Evolutionary conservation across 2,888 invertebrate genomes (phyloP), one percentile per base, ranked within the genome.

Genomic region (Malachius bipustulatus): DNA sequence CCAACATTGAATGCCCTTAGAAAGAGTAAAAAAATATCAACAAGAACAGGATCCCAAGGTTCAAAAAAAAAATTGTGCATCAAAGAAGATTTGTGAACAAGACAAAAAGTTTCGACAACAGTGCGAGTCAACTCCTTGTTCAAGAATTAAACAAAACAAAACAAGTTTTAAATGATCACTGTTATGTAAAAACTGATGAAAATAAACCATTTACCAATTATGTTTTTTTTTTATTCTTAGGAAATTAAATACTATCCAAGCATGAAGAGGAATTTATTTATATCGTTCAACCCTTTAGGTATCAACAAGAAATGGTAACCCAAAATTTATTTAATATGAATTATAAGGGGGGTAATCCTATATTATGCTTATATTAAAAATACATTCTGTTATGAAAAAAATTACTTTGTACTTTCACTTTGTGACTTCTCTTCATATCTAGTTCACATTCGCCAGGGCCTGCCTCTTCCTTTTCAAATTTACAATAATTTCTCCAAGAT

Each of bases 51-150:
- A 19, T 19, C 24, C 24, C 24, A 19, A 19, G 24, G 24, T n/a
- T 19, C 11, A 13, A 27, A 13, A 4, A 16, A 4, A 13, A 14
- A 29, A 28, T 31, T 35, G 28, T 4, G 11, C 13, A 9, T 14
- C 12, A 10, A 31, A 11, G n/a, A n/a, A n/a, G 8, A 13, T 31
- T 11, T 31, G 13, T 31, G 31, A n/a, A 31, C 4, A 31, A 14
- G 13, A 33, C 26, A 28, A 28, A 30, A 33, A 33, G 13, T 28
- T 16, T n/a, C n/a, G n/a, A n/a, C n/a, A n/a, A n/a, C n/a, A n/a
- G n/a, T n/a, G n/a, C n/a, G n/a, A n/a, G n/a, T n/a, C n/a, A n/a
- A n/a, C n/a, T n/a, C n/a, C n/a, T 19, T 19, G 24, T 19, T 19
- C 6, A 19, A 19, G 24, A 19, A 19, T 19, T 19, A 19, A 19